Conservation (phyloP, 1,140 invertebrate species). For the Panagrolaimus sp. region DNA sequence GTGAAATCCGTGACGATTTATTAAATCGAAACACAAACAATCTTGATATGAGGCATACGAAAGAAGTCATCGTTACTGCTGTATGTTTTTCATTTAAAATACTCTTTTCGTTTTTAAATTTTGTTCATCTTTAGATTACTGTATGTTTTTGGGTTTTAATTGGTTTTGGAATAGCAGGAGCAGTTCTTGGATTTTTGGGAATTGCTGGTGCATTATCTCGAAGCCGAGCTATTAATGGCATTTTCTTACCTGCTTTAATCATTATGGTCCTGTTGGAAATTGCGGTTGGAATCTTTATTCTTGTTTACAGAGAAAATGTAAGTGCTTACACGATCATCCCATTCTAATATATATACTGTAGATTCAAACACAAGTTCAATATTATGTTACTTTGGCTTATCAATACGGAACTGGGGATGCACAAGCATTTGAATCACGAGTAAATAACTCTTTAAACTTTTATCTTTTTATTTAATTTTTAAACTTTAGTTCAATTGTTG, state of each 20-base stretch:
- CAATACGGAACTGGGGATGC: constrained; percentile 31
- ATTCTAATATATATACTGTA: constrained; percentile 20
- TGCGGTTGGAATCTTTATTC: constrained; percentile 27
- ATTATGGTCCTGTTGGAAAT: constrained; percentile 31
- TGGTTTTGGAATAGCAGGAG: constrained; percentile 22
- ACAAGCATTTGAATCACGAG: constrained; percentile 17
- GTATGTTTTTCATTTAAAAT: constrained; percentile 4
- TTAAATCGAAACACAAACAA: constrained; percentile 15
- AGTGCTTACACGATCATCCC: not conserved
- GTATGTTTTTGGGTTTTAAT: constrained; percentile 34
- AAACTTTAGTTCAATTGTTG: constrained; percentile 15
- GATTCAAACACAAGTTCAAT: constrained; percentile 23
- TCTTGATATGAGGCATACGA: constrained; percentile 26
- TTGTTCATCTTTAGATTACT: constrained; percentile 18
- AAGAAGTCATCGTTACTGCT: constrained; percentile 18
- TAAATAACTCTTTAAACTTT: not conserved
- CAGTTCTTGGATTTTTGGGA: constrained; percentile 29
- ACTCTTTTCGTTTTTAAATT: not conserved
- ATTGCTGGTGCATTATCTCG: constrained; percentile 19
- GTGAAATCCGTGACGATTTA: constrained; percentile 24
- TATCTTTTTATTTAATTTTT: not conserved
- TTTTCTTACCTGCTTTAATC: constrained; percentile 30
- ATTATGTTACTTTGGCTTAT: constrained; percentile 26
- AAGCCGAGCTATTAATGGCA: constrained; percentile 25
- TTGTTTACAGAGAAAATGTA: constrained; percentile 33